Base-by-base conservation (phyloP, 2,888 invertebrate genomes). In the Drosophila mayaguana region DNA sequence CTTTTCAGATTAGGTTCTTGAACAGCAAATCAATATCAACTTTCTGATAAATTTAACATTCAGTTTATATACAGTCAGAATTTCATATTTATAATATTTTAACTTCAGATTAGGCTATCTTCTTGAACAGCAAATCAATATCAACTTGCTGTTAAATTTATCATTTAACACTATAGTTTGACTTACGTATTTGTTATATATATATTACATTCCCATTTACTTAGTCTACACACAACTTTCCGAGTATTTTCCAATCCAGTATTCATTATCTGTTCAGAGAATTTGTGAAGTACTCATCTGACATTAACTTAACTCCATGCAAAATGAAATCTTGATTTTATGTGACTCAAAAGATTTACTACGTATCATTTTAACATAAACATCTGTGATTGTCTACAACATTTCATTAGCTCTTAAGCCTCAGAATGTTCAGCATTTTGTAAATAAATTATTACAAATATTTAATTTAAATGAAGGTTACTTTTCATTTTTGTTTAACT, bases 361-460 rank as follows among this genome's bases (percentile, higher is more conserved):
- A 53, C 62, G 68, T 77, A 68, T 63, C 62, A 73, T 62, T 62
- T 18, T 53, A 69, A 64, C 45, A 48, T 56, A 61, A 64, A 56
- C 78, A 76, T 77, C 76, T 77, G 76, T 77, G 78, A 77, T 77
- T 77, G 76, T 78, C 70, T 78, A 42, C 22, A 65, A 70, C 74
- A 63, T 70, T 78, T 78, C 64, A 77, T 34, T 77, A 76, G 73
- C 5, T 48, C 11, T 14, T 75, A 76, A 63, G 75, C n/a, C n/a
- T 6, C 4, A 20, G 8, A 7, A 59, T 45, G 53, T 59, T 32
- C 18, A 59, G 12, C 40, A 28, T 28, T 50, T 60, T 72, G 53
- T 73, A 69, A 75, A 76, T 72, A 72, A 69, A 55, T 63, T 60
- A 72, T 56, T 11, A 20, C 28, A 43, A n/a, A 38, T 43, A n/a